Evolutionary conservation across 2,113 vertebrate genomes (phyloP).

Genomic region (Gallinago media): DNA sequence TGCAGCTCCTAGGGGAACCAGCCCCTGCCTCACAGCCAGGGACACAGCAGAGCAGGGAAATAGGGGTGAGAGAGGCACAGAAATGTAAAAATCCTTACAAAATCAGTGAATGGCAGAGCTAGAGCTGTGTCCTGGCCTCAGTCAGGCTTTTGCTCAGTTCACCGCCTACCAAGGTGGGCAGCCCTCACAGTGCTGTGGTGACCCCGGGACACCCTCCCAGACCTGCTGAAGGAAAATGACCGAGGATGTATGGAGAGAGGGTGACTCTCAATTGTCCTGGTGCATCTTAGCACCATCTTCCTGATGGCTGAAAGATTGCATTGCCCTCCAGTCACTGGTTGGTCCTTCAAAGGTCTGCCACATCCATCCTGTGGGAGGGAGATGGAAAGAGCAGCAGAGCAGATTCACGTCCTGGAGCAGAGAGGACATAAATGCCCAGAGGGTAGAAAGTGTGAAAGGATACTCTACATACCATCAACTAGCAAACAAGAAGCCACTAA

Average conservation of each 20-base stretch:
- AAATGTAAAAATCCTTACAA: neutral
- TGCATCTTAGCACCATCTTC: neutral
- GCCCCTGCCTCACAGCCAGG: neutral
- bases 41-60: neutral
- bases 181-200: neutral
- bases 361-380: neutral
- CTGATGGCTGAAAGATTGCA: fast-evolving
- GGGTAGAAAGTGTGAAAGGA: neutral
- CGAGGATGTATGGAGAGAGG: neutral
- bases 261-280: neutral
- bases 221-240: neutral
- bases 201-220: neutral
- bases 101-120: neutral
- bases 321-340: neutral
- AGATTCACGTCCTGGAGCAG: neutral
- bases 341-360: neutral
- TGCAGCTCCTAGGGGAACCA: neutral
- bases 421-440: neutral
- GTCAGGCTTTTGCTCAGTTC: neutral
- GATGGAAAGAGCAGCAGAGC: neutral
- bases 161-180: fast-evolving
- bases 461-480: neutral
- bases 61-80: neutral
- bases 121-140: neutral
- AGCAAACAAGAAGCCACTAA: neutral